A percentile compares a stretch with the other conserved stretches of the same genome.
Evolutionary conservation across 1,140 invertebrate genomes (phyloP).

Genomic region (Diploscapter pachys): DNA sequence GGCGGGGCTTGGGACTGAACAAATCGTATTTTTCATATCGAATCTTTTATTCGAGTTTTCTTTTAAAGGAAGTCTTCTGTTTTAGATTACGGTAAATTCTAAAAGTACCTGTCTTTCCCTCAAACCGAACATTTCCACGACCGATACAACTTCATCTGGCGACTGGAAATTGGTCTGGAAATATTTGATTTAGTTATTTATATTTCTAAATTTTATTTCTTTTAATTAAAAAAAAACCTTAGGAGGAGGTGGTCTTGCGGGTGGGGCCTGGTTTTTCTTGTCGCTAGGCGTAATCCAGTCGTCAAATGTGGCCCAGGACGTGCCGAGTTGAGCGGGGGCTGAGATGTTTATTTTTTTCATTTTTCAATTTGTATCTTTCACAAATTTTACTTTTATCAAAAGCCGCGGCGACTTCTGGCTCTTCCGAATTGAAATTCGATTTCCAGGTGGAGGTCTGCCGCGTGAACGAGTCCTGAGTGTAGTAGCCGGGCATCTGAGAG

Average conservation of each 20-base stretch:
- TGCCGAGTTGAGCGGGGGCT: neutral
- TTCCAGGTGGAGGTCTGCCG: neutral
- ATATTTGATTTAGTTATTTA: neutral
- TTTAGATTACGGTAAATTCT: neutral
- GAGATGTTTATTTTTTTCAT: neutral
- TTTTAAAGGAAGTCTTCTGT: neutral
- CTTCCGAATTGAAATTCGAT: neutral
- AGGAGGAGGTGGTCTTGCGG: conserved; percentile 34
- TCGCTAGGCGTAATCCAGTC: conserved; percentile 21
- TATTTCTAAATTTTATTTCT: neutral
- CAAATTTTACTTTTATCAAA: neutral
- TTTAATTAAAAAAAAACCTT: conserved; percentile 3
- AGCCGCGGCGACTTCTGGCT: neutral
- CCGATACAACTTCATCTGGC: neutral
- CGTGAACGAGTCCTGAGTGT: too few species aligned
- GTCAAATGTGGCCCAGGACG: conserved; percentile 30
- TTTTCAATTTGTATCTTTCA: neutral
- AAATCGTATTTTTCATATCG: too few species aligned
- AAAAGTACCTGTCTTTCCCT: neutral
- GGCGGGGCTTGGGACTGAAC: too few species aligned
- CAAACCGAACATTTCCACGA: conserved; percentile 6
- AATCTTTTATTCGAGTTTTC: too few species aligned
- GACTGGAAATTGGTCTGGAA: neutral
- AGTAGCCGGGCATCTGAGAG: neutral
- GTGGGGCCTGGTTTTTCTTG: conserved; percentile 13